Conservation (phyloP, 53 echinoderm and acorn worm genomes). For the Holothuria leucospilota region DNA sequence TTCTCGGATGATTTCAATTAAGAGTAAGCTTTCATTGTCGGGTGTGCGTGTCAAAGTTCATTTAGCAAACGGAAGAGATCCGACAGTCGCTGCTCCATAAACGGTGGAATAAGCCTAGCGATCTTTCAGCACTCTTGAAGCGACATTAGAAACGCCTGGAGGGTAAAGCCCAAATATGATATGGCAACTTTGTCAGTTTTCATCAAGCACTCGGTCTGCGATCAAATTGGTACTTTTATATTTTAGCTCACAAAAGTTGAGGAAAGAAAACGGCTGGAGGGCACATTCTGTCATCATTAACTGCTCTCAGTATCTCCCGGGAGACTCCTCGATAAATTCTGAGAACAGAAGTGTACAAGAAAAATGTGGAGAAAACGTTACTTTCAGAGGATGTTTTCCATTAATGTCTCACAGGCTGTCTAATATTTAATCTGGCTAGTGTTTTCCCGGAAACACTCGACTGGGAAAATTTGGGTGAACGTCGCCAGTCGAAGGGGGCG, state of each 20-base stretch:
- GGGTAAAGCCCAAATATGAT: conserved; percentile 43
- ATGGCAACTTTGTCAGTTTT: conserved; percentile 48
- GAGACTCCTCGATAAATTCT: conserved; percentile 24
- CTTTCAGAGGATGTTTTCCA: conserved; percentile 49
- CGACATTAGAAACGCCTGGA: conserved; percentile 45
- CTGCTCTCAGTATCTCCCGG: conserved; percentile 42
- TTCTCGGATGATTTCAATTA: conserved; percentile 56
- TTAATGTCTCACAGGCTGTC: conserved; percentile 35
- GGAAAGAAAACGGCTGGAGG: conserved; percentile 51
- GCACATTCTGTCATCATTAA: conserved; percentile 52
- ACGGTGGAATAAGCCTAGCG: neutral
- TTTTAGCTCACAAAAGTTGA: conserved; percentile 24
- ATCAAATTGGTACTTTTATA: conserved; percentile 30
- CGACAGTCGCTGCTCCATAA: conserved; percentile 28
- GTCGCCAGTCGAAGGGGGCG: no score
- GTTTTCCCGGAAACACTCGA: conserved; percentile 48
- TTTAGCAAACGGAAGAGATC: conserved; percentile 38
- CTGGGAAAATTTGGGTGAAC: neutral
- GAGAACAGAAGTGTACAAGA: conserved; percentile 20
- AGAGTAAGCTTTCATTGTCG: conserved; percentile 36
- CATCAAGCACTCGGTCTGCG: conserved; percentile 42
- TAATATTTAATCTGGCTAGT: conserved; percentile 19
- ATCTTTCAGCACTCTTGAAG: conserved; percentile 20
- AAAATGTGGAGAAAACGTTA: conserved; percentile 46
- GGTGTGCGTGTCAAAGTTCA: conserved; percentile 48